These are phyloP conservation scores for Eurytoma californica DNA, from an alignment of 2,888 invertebrate species.

Conservation along the genomic window DNA sequence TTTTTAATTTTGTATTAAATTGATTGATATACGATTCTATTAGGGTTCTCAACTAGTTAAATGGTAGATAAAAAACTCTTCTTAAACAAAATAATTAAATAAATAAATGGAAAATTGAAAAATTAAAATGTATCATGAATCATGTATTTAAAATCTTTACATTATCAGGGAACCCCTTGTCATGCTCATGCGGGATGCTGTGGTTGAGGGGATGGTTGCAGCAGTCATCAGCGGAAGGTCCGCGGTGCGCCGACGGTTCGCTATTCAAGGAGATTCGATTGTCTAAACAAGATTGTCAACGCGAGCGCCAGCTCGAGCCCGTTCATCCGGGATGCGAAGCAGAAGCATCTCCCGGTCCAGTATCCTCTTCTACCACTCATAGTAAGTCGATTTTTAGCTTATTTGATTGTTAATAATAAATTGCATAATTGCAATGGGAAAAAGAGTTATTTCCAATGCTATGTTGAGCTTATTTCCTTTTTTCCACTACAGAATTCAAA, in stretches of 20 bases:
- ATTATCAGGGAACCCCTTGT: slow-evolving; percentile 85
- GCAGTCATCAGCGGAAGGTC: slow-evolving; percentile 85
- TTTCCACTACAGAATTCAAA: too few relatives aligned
- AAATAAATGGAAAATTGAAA: too few relatives aligned
- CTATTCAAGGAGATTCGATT: slow-evolving; percentile 85
- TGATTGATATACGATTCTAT: too few relatives aligned
- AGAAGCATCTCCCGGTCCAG: slow-evolving; percentile 76
- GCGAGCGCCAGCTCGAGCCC: slow-evolving; percentile 77
- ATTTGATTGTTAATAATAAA: neutral
- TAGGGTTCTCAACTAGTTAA: too few relatives aligned
- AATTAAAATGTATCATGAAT: neutral
- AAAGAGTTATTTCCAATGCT: too few relatives aligned
- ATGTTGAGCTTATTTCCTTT: too few relatives aligned
- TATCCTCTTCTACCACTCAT: slow-evolving; percentile 59
- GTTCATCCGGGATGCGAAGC: slow-evolving; percentile 83
- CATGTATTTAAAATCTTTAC: neutral
- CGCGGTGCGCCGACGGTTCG: slow-evolving; percentile 87
- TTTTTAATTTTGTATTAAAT: too few relatives aligned
- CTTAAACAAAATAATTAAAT: neutral
- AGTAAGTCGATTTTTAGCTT: slow-evolving; percentile 57
- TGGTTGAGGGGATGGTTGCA: slow-evolving; percentile 91
- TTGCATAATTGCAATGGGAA: too few relatives aligned
- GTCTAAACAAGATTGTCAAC: slow-evolving; percentile 82
- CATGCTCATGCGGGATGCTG: slow-evolving; percentile 87
- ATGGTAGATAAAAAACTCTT: too few relatives aligned